A percentile compares a stretch with the other conserved stretches of the same genome.
phyloP scores from a whole-genome alignment of 2,888 invertebrate species.

The Thera britannica region DNA sequence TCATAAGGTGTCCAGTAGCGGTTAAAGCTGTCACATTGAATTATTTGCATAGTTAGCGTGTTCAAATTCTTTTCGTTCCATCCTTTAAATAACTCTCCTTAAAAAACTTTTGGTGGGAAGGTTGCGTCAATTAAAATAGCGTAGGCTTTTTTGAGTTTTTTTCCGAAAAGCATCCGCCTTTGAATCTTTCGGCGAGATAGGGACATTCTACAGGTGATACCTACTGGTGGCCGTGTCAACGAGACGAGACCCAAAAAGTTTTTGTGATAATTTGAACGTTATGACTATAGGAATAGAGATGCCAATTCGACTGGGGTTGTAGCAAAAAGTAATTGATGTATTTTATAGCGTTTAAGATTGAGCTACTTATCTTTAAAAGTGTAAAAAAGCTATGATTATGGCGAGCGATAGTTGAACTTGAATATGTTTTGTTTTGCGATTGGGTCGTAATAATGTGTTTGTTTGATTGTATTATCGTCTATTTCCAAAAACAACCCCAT shows the following conservation, averaged over 20 bases:
- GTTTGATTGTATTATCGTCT: too few species aligned
- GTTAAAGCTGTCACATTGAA: constrained; percentile 66
- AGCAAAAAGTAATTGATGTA: constrained; percentile 58
- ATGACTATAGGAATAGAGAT: constrained; percentile 22
- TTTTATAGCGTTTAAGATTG: constrained; percentile 45
- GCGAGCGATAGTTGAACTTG: constrained; percentile 42
- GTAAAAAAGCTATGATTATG: constrained; percentile 38
- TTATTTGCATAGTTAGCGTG: constrained; percentile 71
- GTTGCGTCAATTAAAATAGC: constrained; percentile 81
- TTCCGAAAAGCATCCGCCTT: constrained; percentile 62
- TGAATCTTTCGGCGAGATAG: constrained; percentile 80
- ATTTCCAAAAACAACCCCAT: too few species aligned
- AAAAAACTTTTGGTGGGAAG: constrained; percentile 60
- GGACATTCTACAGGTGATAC: constrained; percentile 78
- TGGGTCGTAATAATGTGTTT: too few species aligned
- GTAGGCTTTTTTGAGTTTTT: constrained; percentile 60
- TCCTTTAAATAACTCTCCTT: constrained; percentile 69
- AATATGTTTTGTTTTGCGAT: too few species aligned
- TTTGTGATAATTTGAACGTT: constrained; percentile 49
- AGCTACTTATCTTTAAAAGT: constrained; percentile 50
- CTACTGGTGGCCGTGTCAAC: constrained; percentile 75
- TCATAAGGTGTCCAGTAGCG: constrained; percentile 45
- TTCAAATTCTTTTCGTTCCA: constrained; percentile 74
- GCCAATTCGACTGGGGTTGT: neutral
- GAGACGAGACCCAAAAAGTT: constrained; percentile 44